phyloP scores from a whole-genome alignment of 2,113 vertebrate genomes.

The Stigmatopora nigra region DNA sequence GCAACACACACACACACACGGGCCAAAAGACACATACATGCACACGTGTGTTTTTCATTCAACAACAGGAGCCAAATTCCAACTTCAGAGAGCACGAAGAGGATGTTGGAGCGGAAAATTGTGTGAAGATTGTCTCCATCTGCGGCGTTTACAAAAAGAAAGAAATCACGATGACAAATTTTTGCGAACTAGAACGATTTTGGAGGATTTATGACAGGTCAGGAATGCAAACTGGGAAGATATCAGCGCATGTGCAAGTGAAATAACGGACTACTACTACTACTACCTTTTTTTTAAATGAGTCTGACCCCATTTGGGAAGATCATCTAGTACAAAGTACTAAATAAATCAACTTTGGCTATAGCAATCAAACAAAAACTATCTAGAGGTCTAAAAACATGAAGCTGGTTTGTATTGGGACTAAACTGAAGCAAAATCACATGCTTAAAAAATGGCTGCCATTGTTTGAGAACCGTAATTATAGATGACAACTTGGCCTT shows the following conservation, averaged over 20 bases:
- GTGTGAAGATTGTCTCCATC: constrained; percentile 9
- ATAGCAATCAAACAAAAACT: neutral
- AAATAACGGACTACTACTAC: neutral
- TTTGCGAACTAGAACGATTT: constrained; percentile 1
- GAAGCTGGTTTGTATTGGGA: constrained; percentile 1
- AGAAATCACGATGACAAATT: neutral
- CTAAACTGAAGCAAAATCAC: constrained; percentile 1
- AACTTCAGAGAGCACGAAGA: constrained; percentile 27
- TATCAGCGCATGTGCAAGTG: neutral
- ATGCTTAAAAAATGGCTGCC: constrained; percentile 15
- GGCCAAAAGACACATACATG: constrained; percentile 1
- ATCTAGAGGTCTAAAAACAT: neutral
- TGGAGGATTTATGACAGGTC: neutral
- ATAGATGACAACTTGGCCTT: constrained; percentile 49
- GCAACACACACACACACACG: constrained; percentile 24
- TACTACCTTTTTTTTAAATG: neutral
- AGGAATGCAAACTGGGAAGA: neutral
- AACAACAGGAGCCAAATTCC: constrained; percentile 25
- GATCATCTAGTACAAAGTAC: neutral
- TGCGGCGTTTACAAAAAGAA: constrained; percentile 10
- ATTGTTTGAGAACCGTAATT: constrained; percentile 46
- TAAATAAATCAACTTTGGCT: neutral
- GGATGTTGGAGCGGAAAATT: constrained; percentile 11
- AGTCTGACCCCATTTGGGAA: neutral
- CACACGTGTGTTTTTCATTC: constrained; percentile 8